Percentiles rank a stretch among this genome's conserved stretches.
Conservation (phyloP, 2,888 invertebrate species). For the Tenthredo amoena region DNA sequence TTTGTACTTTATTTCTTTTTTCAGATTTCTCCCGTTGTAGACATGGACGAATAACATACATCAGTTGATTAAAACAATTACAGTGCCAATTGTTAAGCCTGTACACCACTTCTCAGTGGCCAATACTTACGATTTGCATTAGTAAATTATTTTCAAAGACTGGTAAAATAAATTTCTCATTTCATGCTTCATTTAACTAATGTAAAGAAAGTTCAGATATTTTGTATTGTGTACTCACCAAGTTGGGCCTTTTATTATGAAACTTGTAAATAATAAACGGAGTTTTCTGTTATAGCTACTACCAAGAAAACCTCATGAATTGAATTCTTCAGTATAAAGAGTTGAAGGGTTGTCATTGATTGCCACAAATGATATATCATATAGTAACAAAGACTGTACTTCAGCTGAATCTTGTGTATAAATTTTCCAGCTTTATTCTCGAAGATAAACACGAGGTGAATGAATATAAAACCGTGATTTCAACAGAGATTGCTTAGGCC, state of each 20-base stretch:
- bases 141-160: not conserved
- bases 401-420: not conserved
- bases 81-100: not conserved
- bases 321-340: not conserved
- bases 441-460: not conserved
- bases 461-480: not conserved
- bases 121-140: not conserved
- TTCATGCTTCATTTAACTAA: not conserved
- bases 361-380: not conserved
- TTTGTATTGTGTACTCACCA: not conserved
- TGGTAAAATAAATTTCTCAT: not conserved
- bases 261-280: not conserved
- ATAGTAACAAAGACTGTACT: not conserved
- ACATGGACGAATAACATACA: constrained; percentile 61
- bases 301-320: not conserved
- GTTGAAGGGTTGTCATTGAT: not conserved
- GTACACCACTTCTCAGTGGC: not conserved
- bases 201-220: not conserved
- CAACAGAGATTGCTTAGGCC: constrained; percentile 31
- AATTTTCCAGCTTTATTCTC: not conserved
- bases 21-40: constrained; percentile 72
- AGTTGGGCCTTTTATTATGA: not conserved
- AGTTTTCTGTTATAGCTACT: not conserved
- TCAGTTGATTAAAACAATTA: not conserved
- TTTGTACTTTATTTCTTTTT: not conserved